Evolutionary conservation across 2,797 vertebrate species (phyloP), one percentile per base, ranked within the genome.

Genomic region (Peromyscus aztecus): DNA sequence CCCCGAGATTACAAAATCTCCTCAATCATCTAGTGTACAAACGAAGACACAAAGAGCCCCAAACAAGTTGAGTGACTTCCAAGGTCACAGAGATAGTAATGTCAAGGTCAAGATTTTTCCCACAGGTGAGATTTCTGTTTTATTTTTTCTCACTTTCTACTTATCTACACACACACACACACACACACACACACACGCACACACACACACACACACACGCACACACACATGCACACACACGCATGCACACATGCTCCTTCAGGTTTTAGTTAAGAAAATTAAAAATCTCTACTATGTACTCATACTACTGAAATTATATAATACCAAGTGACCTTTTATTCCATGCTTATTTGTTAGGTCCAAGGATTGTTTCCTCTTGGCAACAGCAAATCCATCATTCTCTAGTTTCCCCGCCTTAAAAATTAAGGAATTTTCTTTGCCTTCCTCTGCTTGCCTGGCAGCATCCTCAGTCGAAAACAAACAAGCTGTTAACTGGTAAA

Each of bases 381-480:
- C 98, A 97, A 97, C 86, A 98, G 82, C 34, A 97, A 97, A 98
- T 97, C 84, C 90, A 97, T 98, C 97, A 91, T 98, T 98, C 96
- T 98, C 96, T 95, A 97, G 94, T 98, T 99, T 98, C 98, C 81
- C 96, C 97, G 98, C 97, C 97, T 98, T 98, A 97, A 98, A 98
- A 98, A 98, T 94, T 40, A 94, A 97, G 81, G 80, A 83, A 75
- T 96, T 97, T 95, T 96, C 75, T 96, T 93, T 67, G 96, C 67
- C 31, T 88, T 92, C 52, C 97, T 98, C 91, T 97, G 90, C 98
- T 98, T 98, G 97, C 88, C 97, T 99, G 98, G 98, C 98, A 96
- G 97, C 85, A 95, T 98, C 94, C 97, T 98, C 97, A 98, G 97
- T 97, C 31, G 11, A 98, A 98, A 98, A 98, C 97, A 99, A 98